Conservation (phyloP, 1,140 invertebrate genomes). For the Papilio polytes region DNA sequence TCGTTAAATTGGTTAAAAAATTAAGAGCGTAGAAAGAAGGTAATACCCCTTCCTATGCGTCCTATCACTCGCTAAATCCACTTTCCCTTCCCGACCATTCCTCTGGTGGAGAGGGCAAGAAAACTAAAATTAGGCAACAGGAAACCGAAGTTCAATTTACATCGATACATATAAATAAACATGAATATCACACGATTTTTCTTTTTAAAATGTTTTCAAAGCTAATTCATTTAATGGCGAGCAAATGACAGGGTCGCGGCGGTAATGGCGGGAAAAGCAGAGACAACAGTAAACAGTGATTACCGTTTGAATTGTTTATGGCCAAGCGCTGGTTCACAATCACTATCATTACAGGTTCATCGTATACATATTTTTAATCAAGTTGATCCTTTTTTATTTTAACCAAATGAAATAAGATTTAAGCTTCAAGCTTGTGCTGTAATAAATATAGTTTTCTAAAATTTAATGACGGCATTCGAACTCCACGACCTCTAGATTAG, state of each 20-base stretch:
- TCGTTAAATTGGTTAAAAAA: too few species aligned
- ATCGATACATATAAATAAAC: neutral
- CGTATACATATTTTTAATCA: neutral
- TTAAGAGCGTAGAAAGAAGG: too few species aligned
- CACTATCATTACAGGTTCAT: neutral
- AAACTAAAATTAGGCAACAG: too few species aligned
- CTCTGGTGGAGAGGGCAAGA: too few species aligned
- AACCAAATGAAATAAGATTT: neutral
- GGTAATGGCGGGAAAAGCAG: constrained; percentile 29
- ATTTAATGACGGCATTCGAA: too few species aligned
- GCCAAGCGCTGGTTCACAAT: neutral
- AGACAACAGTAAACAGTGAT: constrained; percentile 38
- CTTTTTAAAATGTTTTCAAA: neutral
- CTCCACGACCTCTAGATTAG: too few species aligned
- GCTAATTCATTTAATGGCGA: constrained; percentile 18
- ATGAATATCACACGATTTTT: neutral
- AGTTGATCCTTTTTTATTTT: neutral
- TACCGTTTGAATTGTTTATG: constrained; percentile 40
- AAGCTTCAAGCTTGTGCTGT: too few species aligned
- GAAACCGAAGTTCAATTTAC: too few species aligned
- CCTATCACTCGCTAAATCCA: too few species aligned
- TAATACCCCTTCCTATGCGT: too few species aligned
- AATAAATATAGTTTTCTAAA: too few species aligned
- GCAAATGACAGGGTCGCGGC: constrained; percentile 24
- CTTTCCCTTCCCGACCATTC: too few species aligned